phyloP scores from a whole-genome alignment of 2,888 invertebrate species.

The Drosophila mimetica region DNA sequence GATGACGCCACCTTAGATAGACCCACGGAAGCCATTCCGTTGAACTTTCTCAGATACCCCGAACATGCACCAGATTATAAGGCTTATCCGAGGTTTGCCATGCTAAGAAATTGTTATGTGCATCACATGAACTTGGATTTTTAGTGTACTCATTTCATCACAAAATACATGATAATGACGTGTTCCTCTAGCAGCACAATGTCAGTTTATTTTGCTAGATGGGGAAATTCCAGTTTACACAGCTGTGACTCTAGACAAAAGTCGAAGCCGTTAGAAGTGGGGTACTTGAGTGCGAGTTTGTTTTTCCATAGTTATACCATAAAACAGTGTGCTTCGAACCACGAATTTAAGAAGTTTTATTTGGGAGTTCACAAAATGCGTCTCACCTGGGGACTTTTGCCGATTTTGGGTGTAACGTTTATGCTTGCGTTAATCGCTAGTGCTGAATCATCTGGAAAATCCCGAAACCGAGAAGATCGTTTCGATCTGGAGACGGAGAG shows the following conservation, averaged over 20 bases:
- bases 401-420: constrained; percentile 2
- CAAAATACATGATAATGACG: constrained; percentile 12
- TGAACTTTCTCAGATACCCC: constrained; percentile 45
- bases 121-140: constrained; percentile 17
- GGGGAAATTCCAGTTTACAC: constrained; percentile 42
- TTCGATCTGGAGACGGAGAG: constrained; percentile 17
- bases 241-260: constrained; percentile 49
- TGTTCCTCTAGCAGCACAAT: constrained; percentile 10
- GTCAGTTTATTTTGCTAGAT: background rate
- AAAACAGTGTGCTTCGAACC: constrained; percentile 7
- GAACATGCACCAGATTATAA: background rate
- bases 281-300: constrained; percentile 1
- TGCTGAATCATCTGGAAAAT: constrained; percentile 7
- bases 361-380: constrained; percentile 26
- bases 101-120: constrained; percentile 26
- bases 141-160: constrained; percentile 1
- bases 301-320: background rate
- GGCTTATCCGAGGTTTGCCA: constrained; percentile 53
- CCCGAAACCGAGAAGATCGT: constrained; percentile 21
- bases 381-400: background rate
- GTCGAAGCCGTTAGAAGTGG: constrained; percentile 2
- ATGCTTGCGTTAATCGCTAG: background rate
- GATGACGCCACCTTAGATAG: constrained; percentile 10
- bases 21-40: constrained; percentile 2
- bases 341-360: constrained; percentile 28